phyloP scores from a whole-genome alignment of 2,113 vertebrate species.

The Hemicordylus capensis region DNA sequence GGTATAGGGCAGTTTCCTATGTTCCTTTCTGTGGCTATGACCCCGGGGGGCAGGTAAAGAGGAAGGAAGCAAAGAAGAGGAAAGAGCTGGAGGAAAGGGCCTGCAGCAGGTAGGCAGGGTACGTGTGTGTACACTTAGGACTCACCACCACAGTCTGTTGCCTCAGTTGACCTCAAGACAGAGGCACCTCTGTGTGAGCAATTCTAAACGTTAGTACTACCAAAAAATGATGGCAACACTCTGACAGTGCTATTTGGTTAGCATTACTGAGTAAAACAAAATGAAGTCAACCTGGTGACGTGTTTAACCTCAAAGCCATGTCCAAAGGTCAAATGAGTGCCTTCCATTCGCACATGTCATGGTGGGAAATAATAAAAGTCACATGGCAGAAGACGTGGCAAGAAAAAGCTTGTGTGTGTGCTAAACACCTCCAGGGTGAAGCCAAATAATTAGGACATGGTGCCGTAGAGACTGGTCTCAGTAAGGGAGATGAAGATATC shows the following conservation, averaged over 20 bases:
- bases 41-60: too few species aligned
- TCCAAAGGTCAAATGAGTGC: neutral
- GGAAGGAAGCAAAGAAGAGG: too few species aligned
- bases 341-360: neutral
- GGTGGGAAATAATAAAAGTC: neutral
- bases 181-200: too few species aligned
- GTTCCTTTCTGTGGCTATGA: too few species aligned
- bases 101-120: too few species aligned
- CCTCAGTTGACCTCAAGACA: too few species aligned
- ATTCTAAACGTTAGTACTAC: neutral
- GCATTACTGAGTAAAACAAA: neutral
- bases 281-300: neutral
- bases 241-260: neutral
- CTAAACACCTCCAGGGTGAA: conserved; percentile 21
- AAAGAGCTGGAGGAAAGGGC: too few species aligned
- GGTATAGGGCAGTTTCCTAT: too few species aligned
- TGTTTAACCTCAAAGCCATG: neutral
- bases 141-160: too few species aligned
- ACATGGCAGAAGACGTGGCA: neutral
- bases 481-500: neutral
- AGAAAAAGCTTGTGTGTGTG: conserved; percentile 1
- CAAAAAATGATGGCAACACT: neutral
- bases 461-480: conserved; percentile 15
- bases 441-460: conserved; percentile 23
- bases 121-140: too few species aligned